Conservation (phyloP, 2,888 invertebrate species). For the Crepidodera aurea region DNA sequence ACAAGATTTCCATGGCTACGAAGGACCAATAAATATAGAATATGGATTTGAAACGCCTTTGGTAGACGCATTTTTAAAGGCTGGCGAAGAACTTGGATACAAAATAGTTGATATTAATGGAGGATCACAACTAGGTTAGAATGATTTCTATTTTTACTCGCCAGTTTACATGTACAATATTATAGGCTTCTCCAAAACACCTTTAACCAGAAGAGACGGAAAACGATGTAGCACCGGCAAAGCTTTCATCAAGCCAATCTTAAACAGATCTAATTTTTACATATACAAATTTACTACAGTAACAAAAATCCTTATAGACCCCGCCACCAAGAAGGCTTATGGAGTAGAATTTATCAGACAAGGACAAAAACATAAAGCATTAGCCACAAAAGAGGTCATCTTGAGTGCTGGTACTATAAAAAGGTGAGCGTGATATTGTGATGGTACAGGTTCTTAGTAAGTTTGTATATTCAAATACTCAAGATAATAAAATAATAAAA, state of each 20-base stretch:
- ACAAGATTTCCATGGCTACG: no score
- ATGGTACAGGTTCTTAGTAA: no score
- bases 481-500: no score
- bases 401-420: constrained; percentile 89
- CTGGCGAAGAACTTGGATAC: constrained; percentile 75
- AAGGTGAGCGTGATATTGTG: constrained; percentile 86
- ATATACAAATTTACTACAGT: constrained; percentile 75
- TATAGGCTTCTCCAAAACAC: no score
- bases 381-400: constrained; percentile 82
- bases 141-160: constrained; percentile 48
- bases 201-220: constrained; percentile 70
- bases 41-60: constrained; percentile 71
- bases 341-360: constrained; percentile 77
- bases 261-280: constrained; percentile 71
- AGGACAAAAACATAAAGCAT: constrained; percentile 62
- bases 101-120: constrained; percentile 77
- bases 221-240: constrained; percentile 81
- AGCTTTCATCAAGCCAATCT: constrained; percentile 77
- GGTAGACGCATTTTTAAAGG: constrained; percentile 70
- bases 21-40: constrained; percentile 74
- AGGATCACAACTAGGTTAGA: constrained; percentile 55
- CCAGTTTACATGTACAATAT: no score
- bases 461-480: no score
- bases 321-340: constrained; percentile 66
- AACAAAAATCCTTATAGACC: constrained; percentile 73